phyloP scores from a whole-genome alignment of 2,888 invertebrate genomes.

The Scotopteryx bipunctaria region DNA sequence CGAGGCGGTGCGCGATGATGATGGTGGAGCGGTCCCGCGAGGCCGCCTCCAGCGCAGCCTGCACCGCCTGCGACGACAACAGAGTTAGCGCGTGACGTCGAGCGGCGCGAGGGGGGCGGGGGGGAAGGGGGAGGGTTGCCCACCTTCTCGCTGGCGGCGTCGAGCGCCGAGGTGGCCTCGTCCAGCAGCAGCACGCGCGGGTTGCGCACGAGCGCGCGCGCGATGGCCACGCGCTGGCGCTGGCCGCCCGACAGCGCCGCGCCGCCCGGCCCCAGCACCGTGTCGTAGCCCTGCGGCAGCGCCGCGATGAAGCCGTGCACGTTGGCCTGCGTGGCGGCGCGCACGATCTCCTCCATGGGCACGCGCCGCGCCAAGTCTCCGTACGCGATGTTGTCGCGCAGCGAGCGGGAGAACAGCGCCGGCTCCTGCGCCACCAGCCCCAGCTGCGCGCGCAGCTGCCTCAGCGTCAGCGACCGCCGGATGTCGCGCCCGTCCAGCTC shows the following conservation, averaged over 20 bases:
- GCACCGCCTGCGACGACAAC: conserved; percentile 83
- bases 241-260: conserved; percentile 89
- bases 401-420: conserved; percentile 89
- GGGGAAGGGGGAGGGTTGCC: no score
- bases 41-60: conserved; percentile 91
- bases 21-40: conserved; percentile 90
- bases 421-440: conserved; percentile 94
- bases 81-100: no score
- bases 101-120: no score
- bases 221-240: conserved; percentile 89
- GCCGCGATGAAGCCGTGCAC: conserved; percentile 89
- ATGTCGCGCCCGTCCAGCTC: conserved; percentile 83
- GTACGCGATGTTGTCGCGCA: conserved; percentile 94
- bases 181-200: conserved; percentile 86
- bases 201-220: conserved; percentile 85
- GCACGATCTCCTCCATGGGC: conserved; percentile 86
- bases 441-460: conserved; percentile 86
- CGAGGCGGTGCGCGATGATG: conserved; percentile 93
- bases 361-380: conserved; percentile 87
- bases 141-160: conserved; percentile 88
- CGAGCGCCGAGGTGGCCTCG: conserved; percentile 88
- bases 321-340: conserved; percentile 88
- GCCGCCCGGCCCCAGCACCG: conserved; percentile 84
- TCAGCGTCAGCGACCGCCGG: conserved; percentile 82
- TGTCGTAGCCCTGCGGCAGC: conserved; percentile 89